phyloP scores from a whole-genome alignment of 1,140 invertebrate species.

The Sitobion miscanthi region DNA sequence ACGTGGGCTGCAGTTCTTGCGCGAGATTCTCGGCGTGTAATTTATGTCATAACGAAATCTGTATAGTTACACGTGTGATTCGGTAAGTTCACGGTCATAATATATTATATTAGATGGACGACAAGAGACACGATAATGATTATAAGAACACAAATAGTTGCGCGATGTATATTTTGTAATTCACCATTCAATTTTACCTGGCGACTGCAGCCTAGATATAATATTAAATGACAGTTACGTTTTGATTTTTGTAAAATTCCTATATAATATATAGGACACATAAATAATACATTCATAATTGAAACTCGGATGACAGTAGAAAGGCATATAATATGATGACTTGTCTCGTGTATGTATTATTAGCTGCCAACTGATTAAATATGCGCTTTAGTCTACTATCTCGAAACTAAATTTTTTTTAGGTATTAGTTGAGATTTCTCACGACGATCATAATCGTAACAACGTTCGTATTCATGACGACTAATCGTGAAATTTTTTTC shows the following conservation, averaged over 20 bases:
- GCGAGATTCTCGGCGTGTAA: neutral
- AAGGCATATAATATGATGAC: neutral
- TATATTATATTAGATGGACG: neutral
- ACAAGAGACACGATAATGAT: neutral
- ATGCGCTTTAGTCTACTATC: neutral
- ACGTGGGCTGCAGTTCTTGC: too few relatives aligned
- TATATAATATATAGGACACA: neutral
- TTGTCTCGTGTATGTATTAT: neutral
- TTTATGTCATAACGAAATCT: neutral
- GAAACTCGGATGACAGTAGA: neutral
- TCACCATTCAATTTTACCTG: neutral
- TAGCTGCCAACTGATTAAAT: neutral
- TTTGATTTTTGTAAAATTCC: neutral
- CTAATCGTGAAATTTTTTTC: neutral
- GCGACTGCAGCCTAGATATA: neutral
- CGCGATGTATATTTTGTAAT: neutral
- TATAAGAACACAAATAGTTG: neutral
- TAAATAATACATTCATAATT: neutral
- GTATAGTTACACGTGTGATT: neutral
- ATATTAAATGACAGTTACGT: neutral
- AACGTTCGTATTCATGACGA: neutral
- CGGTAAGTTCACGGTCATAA: neutral
- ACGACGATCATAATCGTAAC: neutral
- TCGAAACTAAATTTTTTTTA: neutral
- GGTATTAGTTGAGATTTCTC: neutral